Base-by-base conservation (phyloP, 2,113 vertebrate species). In the Mormoops blainvillei region DNA sequence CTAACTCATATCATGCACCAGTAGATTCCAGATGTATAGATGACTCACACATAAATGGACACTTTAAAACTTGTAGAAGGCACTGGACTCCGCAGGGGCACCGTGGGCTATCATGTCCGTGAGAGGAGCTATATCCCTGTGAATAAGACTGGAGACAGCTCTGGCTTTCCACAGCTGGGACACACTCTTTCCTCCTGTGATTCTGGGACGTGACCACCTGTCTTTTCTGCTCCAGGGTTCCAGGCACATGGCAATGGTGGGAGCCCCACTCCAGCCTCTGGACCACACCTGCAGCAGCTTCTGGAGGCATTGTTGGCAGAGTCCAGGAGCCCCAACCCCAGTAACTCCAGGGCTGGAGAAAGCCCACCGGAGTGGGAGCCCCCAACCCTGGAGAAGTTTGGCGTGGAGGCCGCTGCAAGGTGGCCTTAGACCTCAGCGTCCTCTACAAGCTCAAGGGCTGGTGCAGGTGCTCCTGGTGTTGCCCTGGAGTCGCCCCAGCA, bases 261-360 rank as follows among this genome's bases (percentile, higher is more conserved):
- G 43, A 94, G 45, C 71, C 81, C 50, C 13, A 18, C 65, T 13
- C 15, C 93, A 1, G 81, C 18, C 54, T 74, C 93, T 12, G 45
- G 56, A 22, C 31, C 91, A 19, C 19, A 48, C 50, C 56, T 98
- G 76, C 95, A 95, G 45, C 89, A 11, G 71, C 94, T 98, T 71
- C 85, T 97, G 67, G 76, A 97, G 54, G 96, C 48, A 0, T 2
- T 97, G 74, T 52, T 67, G 0, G 90, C 5, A 3, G 97, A 88
- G 48, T 22, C 97, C 48, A 54, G 86, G 50, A 87, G 22, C n/a
- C 38, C 48, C 0, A 38, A 33, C 2, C 19, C 73, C 31, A n/a
- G 58, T 5, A 48, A 31, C 33, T 36, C 80, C 1, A 26, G 52
- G 33, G 7, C 4, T 12, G 63, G 14, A 38, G 87, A 92, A 45